phyloP scores from a whole-genome alignment of 2,888 invertebrate species.

The Blastobasis adustella region DNA sequence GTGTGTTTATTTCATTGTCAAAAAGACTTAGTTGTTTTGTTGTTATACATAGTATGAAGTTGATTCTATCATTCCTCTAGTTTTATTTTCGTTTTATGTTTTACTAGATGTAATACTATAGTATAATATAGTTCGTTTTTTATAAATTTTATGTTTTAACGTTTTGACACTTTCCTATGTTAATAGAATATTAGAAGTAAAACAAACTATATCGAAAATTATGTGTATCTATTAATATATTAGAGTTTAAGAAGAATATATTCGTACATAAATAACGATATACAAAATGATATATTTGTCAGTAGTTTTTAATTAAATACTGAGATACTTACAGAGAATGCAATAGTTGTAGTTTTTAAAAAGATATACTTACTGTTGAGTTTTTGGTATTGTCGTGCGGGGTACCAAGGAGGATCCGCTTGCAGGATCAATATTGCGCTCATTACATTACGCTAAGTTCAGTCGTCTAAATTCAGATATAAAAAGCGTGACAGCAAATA shows the following conservation, averaged over 20 bases:
- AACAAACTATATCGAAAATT: background rate
- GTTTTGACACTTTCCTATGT: conserved; percentile 2
- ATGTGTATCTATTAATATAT: background rate
- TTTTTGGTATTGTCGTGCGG: too few relatives aligned
- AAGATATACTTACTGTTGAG: background rate
- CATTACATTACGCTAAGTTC: too few relatives aligned
- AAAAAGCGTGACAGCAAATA: too few relatives aligned
- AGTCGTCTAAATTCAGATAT: too few relatives aligned
- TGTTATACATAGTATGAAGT: conserved; percentile 10
- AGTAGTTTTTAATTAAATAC: too few relatives aligned
- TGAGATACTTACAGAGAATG: conserved; percentile 3
- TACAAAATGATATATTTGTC: background rate
- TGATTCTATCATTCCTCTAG: conserved; percentile 50
- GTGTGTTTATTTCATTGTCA: background rate
- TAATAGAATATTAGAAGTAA: too few relatives aligned
- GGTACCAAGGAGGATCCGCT: too few relatives aligned
- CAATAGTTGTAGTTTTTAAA: background rate
- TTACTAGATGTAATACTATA: too few relatives aligned
- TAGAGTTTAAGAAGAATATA: conserved; percentile 1
- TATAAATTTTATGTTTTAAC: conserved; percentile 15
- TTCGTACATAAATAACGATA: background rate
- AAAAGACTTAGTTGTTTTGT: conserved; percentile 12
- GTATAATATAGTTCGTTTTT: conserved; percentile 5
- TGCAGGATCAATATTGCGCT: too few relatives aligned
- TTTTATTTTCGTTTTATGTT: conserved; percentile 27